Conservation (phyloP, 2,113 vertebrate genomes). For the Bostrychus sinensis region DNA sequence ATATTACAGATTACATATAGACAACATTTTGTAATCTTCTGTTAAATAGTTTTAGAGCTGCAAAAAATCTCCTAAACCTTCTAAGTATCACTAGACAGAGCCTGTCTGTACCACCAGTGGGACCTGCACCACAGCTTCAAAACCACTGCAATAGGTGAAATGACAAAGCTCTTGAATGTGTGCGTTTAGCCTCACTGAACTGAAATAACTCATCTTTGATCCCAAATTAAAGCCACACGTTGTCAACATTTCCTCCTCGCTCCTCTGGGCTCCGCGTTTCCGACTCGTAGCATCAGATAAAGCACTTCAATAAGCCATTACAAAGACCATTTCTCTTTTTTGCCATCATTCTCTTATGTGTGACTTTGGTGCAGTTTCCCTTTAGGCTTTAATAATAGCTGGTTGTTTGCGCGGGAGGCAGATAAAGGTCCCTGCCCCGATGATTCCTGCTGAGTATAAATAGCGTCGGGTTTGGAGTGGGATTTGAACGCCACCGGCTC, state of each 20-base stretch:
- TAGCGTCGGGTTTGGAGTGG: constrained; percentile 20
- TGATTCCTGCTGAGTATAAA: constrained; percentile 34
- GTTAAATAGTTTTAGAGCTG: too few species aligned
- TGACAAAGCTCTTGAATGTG: not conserved
- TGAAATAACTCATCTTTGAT: constrained; percentile 1
- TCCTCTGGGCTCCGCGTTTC: not conserved
- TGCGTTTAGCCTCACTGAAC: constrained; percentile 6
- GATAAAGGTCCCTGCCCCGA: constrained; percentile 29
- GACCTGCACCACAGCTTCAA: too few species aligned
- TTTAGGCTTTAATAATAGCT: constrained; percentile 16
- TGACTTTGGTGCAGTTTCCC: constrained; percentile 8
- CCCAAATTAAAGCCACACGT: not conserved
- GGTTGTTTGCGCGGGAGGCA: constrained; percentile 13
- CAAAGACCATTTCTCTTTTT: not conserved
- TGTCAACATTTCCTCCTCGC: not conserved
- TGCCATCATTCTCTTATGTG: not conserved
- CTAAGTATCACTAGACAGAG: too few species aligned
- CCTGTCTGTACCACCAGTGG: too few species aligned
- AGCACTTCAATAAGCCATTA: not conserved
- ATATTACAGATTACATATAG: too few species aligned
- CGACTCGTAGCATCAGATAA: constrained; percentile 7
- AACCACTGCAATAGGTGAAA: too few species aligned
- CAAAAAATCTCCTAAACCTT: too few species aligned
- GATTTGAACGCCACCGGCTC: not conserved
- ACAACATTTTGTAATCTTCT: too few species aligned